phyloP scores from a whole-genome alignment of 2,797 vertebrate genomes.

The Eulemur mongoz region DNA sequence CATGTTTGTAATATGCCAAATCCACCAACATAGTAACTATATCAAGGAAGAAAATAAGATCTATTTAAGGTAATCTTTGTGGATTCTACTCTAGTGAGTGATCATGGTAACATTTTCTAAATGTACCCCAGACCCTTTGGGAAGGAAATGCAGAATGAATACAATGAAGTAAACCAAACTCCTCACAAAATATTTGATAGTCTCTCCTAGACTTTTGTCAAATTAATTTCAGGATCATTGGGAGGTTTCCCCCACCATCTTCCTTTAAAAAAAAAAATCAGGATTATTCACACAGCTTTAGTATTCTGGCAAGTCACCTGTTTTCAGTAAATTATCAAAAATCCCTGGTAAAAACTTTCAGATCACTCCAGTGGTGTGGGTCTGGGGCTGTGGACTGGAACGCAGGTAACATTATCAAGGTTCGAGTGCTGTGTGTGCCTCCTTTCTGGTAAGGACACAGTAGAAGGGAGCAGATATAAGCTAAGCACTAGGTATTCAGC shows the following conservation, averaged over 20 bases:
- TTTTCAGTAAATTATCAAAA: constrained; percentile 37
- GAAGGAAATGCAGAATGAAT: constrained; percentile 5
- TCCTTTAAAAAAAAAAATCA: not conserved
- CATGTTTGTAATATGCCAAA: not conserved
- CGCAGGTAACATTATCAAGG: not conserved
- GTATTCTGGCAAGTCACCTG: not conserved
- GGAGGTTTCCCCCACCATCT: not conserved
- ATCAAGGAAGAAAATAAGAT: not conserved
- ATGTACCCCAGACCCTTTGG: not conserved
- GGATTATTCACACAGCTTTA: not conserved
- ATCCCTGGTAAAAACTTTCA: not conserved
- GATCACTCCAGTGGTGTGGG: not conserved
- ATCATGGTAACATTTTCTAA: constrained; percentile 18
- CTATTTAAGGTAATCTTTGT: not conserved
- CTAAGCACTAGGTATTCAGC: not conserved
- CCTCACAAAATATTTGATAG: not conserved
- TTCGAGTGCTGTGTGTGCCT: not conserved
- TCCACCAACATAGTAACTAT: not conserved
- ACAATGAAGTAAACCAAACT: not conserved
- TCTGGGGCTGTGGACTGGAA: not conserved
- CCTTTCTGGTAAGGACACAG: not conserved
- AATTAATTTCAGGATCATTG: not conserved
- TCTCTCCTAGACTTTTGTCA: constrained; percentile 10
- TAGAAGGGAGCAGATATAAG: not conserved
- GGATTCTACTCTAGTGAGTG: not conserved